Evolutionary conservation across 2,797 vertebrate genomes (phyloP), one percentile per base, ranked within the genome.

Genomic region (Hylomyscus alleni): DNA sequence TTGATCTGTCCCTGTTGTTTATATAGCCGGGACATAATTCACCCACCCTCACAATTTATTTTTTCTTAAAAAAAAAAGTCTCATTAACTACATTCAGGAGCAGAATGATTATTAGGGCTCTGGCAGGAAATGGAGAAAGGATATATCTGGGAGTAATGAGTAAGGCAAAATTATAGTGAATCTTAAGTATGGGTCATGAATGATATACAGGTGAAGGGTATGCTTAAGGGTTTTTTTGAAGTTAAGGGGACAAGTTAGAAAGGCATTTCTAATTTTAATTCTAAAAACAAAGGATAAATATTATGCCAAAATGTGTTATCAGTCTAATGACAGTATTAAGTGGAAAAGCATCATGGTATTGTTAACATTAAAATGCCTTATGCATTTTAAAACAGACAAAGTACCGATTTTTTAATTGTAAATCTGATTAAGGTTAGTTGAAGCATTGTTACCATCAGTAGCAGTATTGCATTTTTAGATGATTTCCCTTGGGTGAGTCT

Each of bases 1-100:
- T 98, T 97, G 89, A 93, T 96, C 94, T 91, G 90, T 67, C 22
- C 29, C 60, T 78, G 8, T 93, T 96, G 97, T 97, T 90, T 94
- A 87, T 82, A 96, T 83, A 90, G 52, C 90, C 85, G 40, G 47
- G 62, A 62, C 92, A 15, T 54, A 54, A 96, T 94, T 76, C 67
- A 75, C 80, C 77, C 52, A 47, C 96, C 75, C 91, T 97, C 93
- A 97, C 91, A 95, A 97, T 60, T 93, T 87, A 60, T 15, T 7
- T 94, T 77, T 90, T 73, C 29, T 9, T 91, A 20, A 72, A n/a
- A 37, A 19, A 73, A 62, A 80, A 89, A 90, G n/a, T 77, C 50
- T 96, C 44, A 69, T 82, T 40, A 77, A 26, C 40, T 54, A 87
- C 65, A 94, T 22, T 56, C 1, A 10, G 31, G 89, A 78, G 82